Conservation (phyloP, 2,113 vertebrate genomes). For the Ptychochromis oligacanthus region DNA sequence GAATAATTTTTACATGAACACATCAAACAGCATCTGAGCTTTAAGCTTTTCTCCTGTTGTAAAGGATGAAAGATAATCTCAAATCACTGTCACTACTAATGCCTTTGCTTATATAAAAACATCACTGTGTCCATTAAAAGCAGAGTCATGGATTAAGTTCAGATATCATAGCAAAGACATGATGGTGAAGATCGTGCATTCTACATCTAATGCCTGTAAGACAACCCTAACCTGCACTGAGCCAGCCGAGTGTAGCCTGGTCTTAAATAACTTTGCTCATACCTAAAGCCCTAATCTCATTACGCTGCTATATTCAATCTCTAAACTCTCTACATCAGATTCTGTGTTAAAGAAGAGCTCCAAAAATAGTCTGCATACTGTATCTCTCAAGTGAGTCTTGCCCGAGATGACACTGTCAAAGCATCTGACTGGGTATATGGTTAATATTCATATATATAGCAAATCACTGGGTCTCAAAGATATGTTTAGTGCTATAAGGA, state of each 20-base stretch:
- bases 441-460: conserved; percentile 22
- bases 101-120: conserved; percentile 10
- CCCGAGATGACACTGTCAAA: conserved; percentile 4
- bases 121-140: conserved; percentile 20
- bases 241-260: neutral
- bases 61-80: conserved; percentile 28
- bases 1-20: neutral
- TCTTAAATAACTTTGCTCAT: conserved; percentile 14
- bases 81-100: conserved; percentile 1
- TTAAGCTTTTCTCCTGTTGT: neutral
- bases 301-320: conserved; percentile 20
- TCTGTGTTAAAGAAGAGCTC: conserved; percentile 16
- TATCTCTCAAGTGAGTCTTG: neutral
- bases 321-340: conserved; percentile 21
- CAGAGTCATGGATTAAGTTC: conserved; percentile 36
- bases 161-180: neutral
- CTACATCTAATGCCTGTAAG: conserved; percentile 39
- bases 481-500: conserved; percentile 21
- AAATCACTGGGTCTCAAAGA: conserved; percentile 14
- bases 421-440: neutral
- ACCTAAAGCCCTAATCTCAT: conserved; percentile 51
- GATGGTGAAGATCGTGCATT: conserved; percentile 26
- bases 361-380: conserved; percentile 1
- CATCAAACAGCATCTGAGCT: neutral
- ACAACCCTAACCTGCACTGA: conserved; percentile 1